Base-by-base conservation (phyloP, 2,113 vertebrate genomes). In the Takifugu bimaculatus region DNA sequence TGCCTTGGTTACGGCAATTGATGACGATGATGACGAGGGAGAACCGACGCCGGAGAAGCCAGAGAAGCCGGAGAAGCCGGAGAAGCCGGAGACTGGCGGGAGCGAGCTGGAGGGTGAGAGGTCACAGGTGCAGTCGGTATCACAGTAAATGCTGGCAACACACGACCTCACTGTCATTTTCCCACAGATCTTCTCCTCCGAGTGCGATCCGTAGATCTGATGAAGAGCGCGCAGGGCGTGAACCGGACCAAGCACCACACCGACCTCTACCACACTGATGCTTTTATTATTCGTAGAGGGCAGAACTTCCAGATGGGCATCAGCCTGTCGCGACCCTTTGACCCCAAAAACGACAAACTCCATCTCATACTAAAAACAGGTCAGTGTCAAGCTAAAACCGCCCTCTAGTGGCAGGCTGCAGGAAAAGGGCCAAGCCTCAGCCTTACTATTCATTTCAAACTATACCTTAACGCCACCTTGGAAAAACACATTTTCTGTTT, bases 181-280 rank as follows among this genome's bases (percentile, higher is more conserved):
- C 52, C 76, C n/a, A 12, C 81, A 94, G 93, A 87, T 6, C 77
- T 82, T 3, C 76, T 90, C 48, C 74, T 95, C 53, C 78, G 79
- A 0, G 91, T 94, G 44, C 64, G 20, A 0, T 87, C 88, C 0
- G 70, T 94, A 26, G 90, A 96, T 70, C 84, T 96, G 72, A 80
- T 94, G 77, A 89, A 89, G 13, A 65, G 77, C 10, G 89, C 84
- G 26, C 80, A 75, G 0, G 83, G 80, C 2, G 67, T 55, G 35
- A 93, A 92, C 52, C 90, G 90, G 2, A 59, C 11, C 0, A 78
- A 87, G 25, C 94, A 96, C 70, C 93, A 91, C 84, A 96, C 94
- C 0, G 44, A 94, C 3, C 88, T 88, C 13, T 96, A 88, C 53
- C 89, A 91, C 25, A 87, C 77, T 0, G 70, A 93, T 0, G 49